Conservation (phyloP, 1,140 invertebrate species). For the Apis laboriosa region DNA sequence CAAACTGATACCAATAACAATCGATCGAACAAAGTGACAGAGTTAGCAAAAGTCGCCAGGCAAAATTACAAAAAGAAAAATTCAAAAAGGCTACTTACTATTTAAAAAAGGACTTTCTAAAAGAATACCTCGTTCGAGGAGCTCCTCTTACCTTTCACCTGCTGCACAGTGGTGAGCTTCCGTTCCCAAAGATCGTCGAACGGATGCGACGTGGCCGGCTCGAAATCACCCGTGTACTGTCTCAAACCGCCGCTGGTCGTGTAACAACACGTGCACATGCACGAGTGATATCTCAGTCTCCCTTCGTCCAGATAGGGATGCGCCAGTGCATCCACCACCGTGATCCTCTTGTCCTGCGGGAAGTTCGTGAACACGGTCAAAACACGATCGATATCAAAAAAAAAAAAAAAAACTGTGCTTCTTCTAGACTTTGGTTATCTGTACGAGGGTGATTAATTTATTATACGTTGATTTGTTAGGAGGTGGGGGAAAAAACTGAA, state of each 20-base stretch:
- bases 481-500: neutral
- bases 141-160: constrained; percentile 92
- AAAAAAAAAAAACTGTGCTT: neutral
- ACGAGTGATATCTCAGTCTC: constrained; percentile 98
- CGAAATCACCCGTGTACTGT: constrained; percentile 96
- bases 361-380: constrained; percentile 23
- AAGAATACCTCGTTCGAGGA: too few species aligned
- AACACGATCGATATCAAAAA: neutral
- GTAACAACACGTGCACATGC: constrained; percentile 99
- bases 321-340: constrained; percentile 95
- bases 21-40: too few species aligned
- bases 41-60: too few species aligned
- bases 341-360: constrained; percentile 94
- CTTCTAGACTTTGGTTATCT: neutral
- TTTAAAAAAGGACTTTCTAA: too few species aligned
- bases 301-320: constrained; percentile 99
- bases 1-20: too few species aligned
- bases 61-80: too few species aligned
- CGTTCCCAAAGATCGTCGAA: constrained; percentile 98
- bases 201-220: constrained; percentile 92
- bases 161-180: constrained; percentile 94
- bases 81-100: too few species aligned
- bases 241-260: constrained; percentile 87
- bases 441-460: neutral
- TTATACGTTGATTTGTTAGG: neutral